Evolutionary conservation across 2,888 invertebrate species (phyloP), one percentile per base, ranked within the genome.

Genomic region (Bhutanitis thaidina): DNA sequence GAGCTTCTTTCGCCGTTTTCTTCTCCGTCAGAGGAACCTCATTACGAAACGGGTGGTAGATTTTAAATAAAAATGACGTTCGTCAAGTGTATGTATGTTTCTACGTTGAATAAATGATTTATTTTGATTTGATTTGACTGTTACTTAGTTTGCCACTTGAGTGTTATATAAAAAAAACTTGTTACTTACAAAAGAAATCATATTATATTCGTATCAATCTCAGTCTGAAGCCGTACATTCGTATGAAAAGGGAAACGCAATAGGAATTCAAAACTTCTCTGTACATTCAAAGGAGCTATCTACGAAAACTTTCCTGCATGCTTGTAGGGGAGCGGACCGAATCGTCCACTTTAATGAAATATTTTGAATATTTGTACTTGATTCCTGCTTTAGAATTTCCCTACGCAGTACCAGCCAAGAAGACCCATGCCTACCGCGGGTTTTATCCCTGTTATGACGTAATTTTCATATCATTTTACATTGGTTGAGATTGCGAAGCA

Each of bases 331-430:
- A 36, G 36, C 62, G 65, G 68, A 77, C 77, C 77, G 78, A 74
- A 65, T 67, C 62, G 63, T 57, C 65, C 64, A 54, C 60, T 65
- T 62, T 79, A 80, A 85, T 85, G 80, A 85, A 87, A 85, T 85
- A 85, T 79, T 82, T 78, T 69, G 77, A 77, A 85, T 85, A 85
- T 80, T 80, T 83, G 76, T 77, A 76, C 80, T 78, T 78, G 79
- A 83, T 80, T 81, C 68, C 68, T 66, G 67, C 66, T 66, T 64
- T 61, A 57, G 64, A 48, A 66, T 57, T 61, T 56, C 14, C 51
- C 44, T 16, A 45, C 48, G 46, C 8, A 43, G 44, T 38, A 58
- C 80, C 74, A 77, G 39, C 57, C 51, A 39, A 44, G 16, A 43
- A 65, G 70, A 72, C 14, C 74, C 54, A 12, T 46, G 10, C 20